Evolutionary conservation across 2,797 vertebrate species (phyloP), one percentile per base, ranked within the genome.

Genomic region (Liparis tanakae): DNA sequence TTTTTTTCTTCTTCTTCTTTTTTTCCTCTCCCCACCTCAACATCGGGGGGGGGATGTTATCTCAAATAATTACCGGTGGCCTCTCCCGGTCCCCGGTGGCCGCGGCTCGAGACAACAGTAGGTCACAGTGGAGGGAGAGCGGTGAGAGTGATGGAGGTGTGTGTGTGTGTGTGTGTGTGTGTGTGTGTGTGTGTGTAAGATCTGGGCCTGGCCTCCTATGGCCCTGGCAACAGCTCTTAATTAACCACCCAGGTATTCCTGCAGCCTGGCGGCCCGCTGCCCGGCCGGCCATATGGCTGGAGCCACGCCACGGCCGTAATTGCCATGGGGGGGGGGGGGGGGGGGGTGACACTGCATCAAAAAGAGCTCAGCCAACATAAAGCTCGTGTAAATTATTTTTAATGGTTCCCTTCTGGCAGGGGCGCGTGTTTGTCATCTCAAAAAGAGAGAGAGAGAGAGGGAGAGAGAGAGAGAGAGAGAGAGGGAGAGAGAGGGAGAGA

Each of bases 181-280:
- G 25, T 30, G 25, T 30, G 25, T 30, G 25, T 30, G 25, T 30
- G 25, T 30, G 95, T 94, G 95, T 94, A 95, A 96, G 96, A 97
- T 96, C 96, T 97, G 94, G 95, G 95, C 94, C 93, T 94, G 94
- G 95, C 96, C 96, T 96, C 96, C 95, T 94, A 95, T 96, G 96
- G 96, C 95, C 95, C 94, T 94, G 94, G 96, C 96, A 97, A 96
- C 94, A 95, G 96, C 96, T 96, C 96, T 97, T 99, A 98, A 98
- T 99, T 98, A 99, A 98, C 96, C 98, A 97, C 96, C 96, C 96
- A 98, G 97, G 97, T 97, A 97, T 97, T 97, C 94, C 94, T 95
- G 94, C 2, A 92, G 91, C 94, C 95, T 95, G 92, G 94, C 95
- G 91, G 92, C 96, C 96, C 95, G 82, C 94, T 91, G 91, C 91